Percentiles rank a stretch among this genome's conserved stretches.
phyloP scores from a whole-genome alignment of 2,888 invertebrate species.

The Acutogordius australiensis region DNA sequence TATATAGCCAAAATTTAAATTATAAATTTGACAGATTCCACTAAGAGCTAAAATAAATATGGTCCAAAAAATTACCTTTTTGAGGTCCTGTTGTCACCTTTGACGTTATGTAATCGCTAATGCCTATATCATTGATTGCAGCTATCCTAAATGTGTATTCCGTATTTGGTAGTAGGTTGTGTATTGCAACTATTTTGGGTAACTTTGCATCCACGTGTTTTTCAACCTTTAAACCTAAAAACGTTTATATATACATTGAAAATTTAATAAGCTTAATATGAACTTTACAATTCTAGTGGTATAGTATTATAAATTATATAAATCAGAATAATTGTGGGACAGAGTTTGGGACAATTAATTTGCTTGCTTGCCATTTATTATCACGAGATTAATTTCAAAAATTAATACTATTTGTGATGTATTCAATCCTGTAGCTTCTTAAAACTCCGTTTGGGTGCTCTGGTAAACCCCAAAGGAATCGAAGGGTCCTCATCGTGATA shows the following conservation, averaged over 20 bases:
- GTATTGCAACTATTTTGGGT: not conserved
- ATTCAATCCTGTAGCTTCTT: not conserved
- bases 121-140: constrained; percentile 23
- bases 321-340: too few species aligned
- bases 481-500: not conserved
- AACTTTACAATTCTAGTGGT: too few species aligned
- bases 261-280: too few species aligned
- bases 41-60: too few species aligned
- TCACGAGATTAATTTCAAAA: too few species aligned
- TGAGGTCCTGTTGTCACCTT: constrained; percentile 21
- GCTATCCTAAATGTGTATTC: constrained; percentile 22
- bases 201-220: not conserved
- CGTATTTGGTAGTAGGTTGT: constrained; percentile 20
- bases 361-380: too few species aligned
- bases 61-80: constrained; percentile 15
- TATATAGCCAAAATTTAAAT: too few species aligned
- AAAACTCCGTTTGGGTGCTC: not conserved
- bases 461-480: not conserved
- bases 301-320: too few species aligned
- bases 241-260: not conserved
- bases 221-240: constrained; percentile 1
- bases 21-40: too few species aligned
- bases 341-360: too few species aligned
- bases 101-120: constrained; percentile 19
- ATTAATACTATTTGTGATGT: not conserved